phyloP scores from a whole-genome alignment of 2,113 vertebrate species.

The Triplophysa dalaica region DNA sequence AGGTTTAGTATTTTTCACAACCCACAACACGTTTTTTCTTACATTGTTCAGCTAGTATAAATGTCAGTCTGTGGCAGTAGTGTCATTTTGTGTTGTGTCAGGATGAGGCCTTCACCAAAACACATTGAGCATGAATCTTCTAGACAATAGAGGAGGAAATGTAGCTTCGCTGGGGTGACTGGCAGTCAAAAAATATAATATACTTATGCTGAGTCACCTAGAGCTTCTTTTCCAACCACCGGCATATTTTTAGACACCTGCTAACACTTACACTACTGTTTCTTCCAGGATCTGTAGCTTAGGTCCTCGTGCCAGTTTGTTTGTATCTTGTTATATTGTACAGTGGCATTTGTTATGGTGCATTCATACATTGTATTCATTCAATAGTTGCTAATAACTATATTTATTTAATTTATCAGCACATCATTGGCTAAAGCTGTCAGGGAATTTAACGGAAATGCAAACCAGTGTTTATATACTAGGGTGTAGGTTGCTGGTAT shows the following conservation, averaged over 20 bases:
- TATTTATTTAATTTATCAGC: too few species aligned
- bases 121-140: not conserved
- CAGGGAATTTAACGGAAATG: too few species aligned
- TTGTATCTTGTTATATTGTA: not conserved
- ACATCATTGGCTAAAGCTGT: too few species aligned
- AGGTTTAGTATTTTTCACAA: not conserved
- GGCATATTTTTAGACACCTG: constrained; percentile 23
- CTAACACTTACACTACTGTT: not conserved
- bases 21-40: not conserved
- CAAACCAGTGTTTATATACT: too few species aligned
- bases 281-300: constrained; percentile 6
- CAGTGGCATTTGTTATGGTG: not conserved
- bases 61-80: not conserved
- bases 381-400: not conserved
- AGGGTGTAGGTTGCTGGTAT: not conserved
- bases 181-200: not conserved
- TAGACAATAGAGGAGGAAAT: not conserved
- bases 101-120: constrained; percentile 3
- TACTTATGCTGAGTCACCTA: constrained; percentile 19
- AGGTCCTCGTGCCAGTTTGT: not conserved
- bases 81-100: not conserved
- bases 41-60: not conserved
- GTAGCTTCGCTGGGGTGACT: not conserved
- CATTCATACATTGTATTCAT: not conserved
- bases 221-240: not conserved